phyloP scores from a whole-genome alignment of 2,113 vertebrate species.

The Laticauda colubrina region DNA sequence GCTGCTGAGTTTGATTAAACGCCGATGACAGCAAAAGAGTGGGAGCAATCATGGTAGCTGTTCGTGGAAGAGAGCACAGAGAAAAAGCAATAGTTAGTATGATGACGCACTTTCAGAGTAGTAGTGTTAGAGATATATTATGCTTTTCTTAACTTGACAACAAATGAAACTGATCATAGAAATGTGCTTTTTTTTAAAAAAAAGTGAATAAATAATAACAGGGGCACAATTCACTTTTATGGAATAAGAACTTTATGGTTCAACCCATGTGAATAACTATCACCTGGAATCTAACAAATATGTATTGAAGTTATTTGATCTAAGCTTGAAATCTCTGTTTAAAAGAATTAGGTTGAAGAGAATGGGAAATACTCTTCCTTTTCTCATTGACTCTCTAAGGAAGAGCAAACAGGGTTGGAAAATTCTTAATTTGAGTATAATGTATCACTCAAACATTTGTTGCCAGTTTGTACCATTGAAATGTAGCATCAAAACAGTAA shows the following conservation, averaged over 20 bases:
- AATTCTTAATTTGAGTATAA: not conserved
- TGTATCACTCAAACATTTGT: not conserved
- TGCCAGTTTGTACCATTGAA: not conserved
- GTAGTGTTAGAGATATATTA: not conserved
- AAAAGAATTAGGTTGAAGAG: not conserved
- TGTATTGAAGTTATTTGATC: not conserved
- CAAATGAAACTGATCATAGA: not conserved
- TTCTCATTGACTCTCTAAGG: not conserved
- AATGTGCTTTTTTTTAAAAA: not conserved
- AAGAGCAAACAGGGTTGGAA: not conserved
- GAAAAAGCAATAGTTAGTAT: slow-evolving; percentile 58
- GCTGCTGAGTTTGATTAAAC: slow-evolving; percentile 73
- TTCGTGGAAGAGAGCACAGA: slow-evolving; percentile 61
- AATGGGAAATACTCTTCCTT: not conserved
- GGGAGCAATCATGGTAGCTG: slow-evolving; percentile 63
- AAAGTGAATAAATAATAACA: not conserved
- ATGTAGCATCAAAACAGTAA: not conserved
- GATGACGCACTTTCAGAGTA: slow-evolving; percentile 9
- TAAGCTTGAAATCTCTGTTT: not conserved
- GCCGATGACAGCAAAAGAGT: slow-evolving; percentile 68
- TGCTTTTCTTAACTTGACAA: not conserved
- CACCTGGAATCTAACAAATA: not conserved
- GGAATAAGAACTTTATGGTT: not conserved
- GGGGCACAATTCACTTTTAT: not conserved
- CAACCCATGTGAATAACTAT: not conserved